These are phyloP conservation scores for Caerostris darwini DNA, from an alignment of 1,140 invertebrate genomes.

Conservation along the genomic window DNA sequence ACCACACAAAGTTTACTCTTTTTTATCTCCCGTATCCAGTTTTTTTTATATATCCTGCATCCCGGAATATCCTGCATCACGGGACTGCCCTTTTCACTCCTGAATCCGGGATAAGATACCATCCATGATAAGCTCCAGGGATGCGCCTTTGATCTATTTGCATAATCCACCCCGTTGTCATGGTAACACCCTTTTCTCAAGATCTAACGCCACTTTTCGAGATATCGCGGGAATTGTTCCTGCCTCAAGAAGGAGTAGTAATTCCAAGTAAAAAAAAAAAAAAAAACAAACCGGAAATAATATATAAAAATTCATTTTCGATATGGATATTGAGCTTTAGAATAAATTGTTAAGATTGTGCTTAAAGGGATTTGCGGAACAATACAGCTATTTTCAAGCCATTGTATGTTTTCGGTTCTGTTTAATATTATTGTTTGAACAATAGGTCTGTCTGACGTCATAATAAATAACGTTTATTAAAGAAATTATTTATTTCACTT, in stretches of 20 bases:
- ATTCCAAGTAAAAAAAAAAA: neutral
- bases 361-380: conserved; percentile 18
- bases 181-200: conserved; percentile 7
- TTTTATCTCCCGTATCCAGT: neutral
- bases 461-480: no score
- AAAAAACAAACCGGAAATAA: neutral
- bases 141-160: conserved; percentile 44
- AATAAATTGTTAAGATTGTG: conserved; percentile 1
- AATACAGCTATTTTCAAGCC: neutral
- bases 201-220: conserved; percentile 29
- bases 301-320: neutral
- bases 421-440: no score
- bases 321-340: neutral
- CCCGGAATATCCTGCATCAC: neutral
- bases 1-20: neutral
- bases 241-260: neutral
- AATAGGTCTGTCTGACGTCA: no score
- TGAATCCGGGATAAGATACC: conserved; percentile 31
- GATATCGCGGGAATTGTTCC: conserved; percentile 6
- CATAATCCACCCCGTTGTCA: conserved; percentile 60
- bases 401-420: neutral
- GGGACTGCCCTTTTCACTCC: conserved; percentile 29
- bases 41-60: neutral
- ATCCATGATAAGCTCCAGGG: neutral
- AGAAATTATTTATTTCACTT: no score